Percentiles rank a stretch among this genome's conserved stretches.
Conservation (phyloP, 2,888 invertebrate genomes). For the Sarcophaga subvicina region DNA sequence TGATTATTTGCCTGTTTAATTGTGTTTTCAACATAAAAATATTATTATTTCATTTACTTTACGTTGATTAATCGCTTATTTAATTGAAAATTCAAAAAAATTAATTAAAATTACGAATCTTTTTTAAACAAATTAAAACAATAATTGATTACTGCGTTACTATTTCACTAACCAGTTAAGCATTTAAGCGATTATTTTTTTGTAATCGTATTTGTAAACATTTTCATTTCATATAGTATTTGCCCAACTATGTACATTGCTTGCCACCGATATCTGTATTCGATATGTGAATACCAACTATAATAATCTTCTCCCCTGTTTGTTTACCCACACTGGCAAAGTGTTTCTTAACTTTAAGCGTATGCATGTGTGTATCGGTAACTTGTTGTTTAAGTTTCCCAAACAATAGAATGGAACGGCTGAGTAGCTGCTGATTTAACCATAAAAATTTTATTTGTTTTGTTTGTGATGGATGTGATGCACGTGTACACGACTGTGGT, state of each 20-base stretch:
- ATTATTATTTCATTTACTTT: too few relatives aligned
- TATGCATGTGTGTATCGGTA: neutral
- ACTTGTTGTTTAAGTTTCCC: constrained; percentile 2
- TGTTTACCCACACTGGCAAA: neutral
- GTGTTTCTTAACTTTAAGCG: neutral
- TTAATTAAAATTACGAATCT: too few relatives aligned
- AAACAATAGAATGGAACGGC: constrained; percentile 20
- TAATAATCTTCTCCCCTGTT: neutral
- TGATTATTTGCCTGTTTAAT: too few relatives aligned
- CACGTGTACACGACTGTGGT: constrained; percentile 55
- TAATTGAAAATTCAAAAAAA: too few relatives aligned
- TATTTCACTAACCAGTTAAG: neutral
- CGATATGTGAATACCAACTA: too few relatives aligned
- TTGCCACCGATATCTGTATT: neutral
- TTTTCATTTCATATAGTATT: neutral
- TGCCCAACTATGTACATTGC: neutral
- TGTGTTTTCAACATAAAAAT: too few relatives aligned
- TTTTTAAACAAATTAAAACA: too few relatives aligned
- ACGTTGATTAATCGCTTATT: too few relatives aligned
- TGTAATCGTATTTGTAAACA: too few relatives aligned
- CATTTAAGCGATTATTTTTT: neutral
- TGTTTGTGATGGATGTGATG: constrained; percentile 10
- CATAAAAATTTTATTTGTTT: constrained; percentile 15
- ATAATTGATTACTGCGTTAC: too few relatives aligned
- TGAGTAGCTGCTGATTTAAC: constrained; percentile 35